Percentiles rank a stretch among this genome's conserved stretches.
Evolutionary conservation across 2,888 invertebrate genomes (phyloP).

Genomic region (Hydraecia micacea): DNA sequence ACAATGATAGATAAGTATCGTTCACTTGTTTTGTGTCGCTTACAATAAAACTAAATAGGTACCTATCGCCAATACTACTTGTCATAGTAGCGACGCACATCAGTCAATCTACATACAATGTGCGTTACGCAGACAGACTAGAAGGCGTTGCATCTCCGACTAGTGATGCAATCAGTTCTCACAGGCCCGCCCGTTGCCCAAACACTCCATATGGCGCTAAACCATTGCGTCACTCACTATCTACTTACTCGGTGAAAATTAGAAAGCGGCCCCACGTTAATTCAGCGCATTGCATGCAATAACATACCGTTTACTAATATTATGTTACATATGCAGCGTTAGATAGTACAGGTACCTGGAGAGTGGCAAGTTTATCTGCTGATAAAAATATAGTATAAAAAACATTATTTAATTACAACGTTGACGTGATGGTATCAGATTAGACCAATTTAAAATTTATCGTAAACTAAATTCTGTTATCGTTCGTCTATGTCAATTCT

Average conservation of each 20-base stretch:
- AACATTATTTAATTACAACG: background rate
- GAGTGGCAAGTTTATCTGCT: background rate
- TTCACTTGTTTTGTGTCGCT: background rate
- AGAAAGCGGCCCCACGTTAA: conserved; percentile 80
- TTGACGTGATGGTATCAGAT: conserved; percentile 8
- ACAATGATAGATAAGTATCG: background rate
- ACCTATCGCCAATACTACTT: conserved; percentile 32
- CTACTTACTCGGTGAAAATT: conserved; percentile 80
- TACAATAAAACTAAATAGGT: conserved; percentile 11
- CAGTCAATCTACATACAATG: conserved; percentile 45
- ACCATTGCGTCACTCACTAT: conserved; percentile 76
- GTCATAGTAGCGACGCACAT: conserved; percentile 21
- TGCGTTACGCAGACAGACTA: conserved; percentile 31
- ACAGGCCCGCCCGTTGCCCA: conserved; percentile 69
- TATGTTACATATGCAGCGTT: conserved; percentile 53
- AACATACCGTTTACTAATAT: conserved; percentile 65
- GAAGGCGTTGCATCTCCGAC: conserved; percentile 56
- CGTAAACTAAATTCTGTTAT: conserved; percentile 42
- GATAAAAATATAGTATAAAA: background rate
- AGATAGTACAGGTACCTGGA: background rate
- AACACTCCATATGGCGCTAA: conserved; percentile 77
- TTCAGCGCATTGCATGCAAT: conserved; percentile 71
- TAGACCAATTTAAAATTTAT: conserved; percentile 32
- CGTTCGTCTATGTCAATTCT: conserved; percentile 37
- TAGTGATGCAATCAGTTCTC: conserved; percentile 76